Percentiles rank a stretch among this genome's conserved stretches.
These are phyloP conservation scores for Apis cerana DNA, from an alignment of 1,140 invertebrate genomes.

Conservation along the genomic window DNA sequence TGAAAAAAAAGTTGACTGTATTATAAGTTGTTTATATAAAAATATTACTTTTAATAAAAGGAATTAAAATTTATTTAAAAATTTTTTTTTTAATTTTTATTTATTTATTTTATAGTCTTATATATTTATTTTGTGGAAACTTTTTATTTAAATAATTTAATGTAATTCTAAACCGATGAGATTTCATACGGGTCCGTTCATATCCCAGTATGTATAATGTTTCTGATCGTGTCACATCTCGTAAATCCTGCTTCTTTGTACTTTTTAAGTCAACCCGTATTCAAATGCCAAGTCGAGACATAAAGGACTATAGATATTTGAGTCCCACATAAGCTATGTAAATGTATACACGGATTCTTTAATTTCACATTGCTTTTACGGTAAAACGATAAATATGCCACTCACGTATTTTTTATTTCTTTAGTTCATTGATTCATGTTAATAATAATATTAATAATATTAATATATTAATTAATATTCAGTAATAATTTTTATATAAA, in stretches of 20 bases:
- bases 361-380: constrained; percentile 19
- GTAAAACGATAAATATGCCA: neutral
- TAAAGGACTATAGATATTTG: constrained; percentile 29
- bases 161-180: constrained; percentile 7
- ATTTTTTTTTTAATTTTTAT: too few relatives aligned
- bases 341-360: constrained; percentile 14
- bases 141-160: neutral
- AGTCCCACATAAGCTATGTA: neutral
- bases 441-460: too few relatives aligned
- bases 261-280: constrained; percentile 19
- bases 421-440: neutral
- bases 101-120: too few relatives aligned
- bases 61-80: too few relatives aligned
- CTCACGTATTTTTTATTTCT: neutral
- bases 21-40: neutral
- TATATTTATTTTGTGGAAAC: neutral
- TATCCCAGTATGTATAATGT: constrained; percentile 29
- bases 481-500: neutral
- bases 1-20: neutral
- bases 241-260: constrained; percentile 1
- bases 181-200: constrained; percentile 11
- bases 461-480: neutral
- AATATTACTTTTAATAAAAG: neutral
- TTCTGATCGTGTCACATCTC: constrained; percentile 32
- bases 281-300: constrained; percentile 8